Percentiles rank a stretch among this genome's conserved stretches.
Conservation (phyloP, 2,113 vertebrate species). For the Struthio camelus region DNA sequence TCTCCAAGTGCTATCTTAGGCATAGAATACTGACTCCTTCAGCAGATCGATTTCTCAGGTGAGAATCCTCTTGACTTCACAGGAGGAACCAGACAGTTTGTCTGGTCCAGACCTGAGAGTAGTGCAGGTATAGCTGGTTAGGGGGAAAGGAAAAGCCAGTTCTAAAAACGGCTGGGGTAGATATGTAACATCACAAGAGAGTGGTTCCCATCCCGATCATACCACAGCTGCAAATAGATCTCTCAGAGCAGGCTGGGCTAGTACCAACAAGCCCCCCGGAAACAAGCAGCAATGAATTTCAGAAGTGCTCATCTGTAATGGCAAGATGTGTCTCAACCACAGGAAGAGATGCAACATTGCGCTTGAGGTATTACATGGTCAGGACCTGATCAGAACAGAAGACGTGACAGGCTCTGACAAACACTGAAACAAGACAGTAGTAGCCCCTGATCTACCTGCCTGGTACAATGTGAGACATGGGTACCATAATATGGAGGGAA, state of each 20-base stretch:
- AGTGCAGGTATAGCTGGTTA: neutral
- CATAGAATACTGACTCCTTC: neutral
- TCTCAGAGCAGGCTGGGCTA: neutral
- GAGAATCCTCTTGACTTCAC: neutral
- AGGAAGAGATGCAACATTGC: neutral
- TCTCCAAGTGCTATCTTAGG: neutral
- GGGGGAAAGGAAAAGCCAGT: neutral
- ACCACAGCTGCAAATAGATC: neutral
- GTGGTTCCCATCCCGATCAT: no score
- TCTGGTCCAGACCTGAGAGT: neutral
- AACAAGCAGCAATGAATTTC: neutral
- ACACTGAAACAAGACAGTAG: neutral
- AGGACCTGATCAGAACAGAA: neutral
- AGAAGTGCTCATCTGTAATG: neutral
- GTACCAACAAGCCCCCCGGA: no score
- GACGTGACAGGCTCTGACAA: neutral
- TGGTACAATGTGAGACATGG: neutral
- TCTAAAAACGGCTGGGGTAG: neutral
- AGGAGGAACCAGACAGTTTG: neutral
- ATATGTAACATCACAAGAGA: neutral
- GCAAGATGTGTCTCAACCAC: neutral
- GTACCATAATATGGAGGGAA: neutral
- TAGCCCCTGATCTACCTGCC: neutral
- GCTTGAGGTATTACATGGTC: no score
- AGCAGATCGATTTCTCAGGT: neutral